Base-by-base conservation (phyloP, 2,113 vertebrate species). In the Syngnathus scovelli region DNA sequence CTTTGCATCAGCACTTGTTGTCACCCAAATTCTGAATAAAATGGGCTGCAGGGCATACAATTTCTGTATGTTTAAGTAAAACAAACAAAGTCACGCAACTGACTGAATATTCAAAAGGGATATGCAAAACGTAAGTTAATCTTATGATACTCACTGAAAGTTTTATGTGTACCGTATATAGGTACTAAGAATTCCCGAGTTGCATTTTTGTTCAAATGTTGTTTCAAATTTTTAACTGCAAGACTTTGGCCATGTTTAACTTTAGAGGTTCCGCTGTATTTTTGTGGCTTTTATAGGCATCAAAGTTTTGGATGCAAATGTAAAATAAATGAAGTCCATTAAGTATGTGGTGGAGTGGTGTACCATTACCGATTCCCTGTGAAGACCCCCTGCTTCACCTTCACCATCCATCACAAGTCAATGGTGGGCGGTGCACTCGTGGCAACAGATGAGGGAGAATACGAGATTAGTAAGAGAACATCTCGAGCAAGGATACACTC, bases 381-480 rank as follows among this genome's bases (percentile, higher is more conserved):
- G 74, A 79, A 49, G 60, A 71, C 55, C 38, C 41, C 8, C 36
- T 61, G 58, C 75, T 70, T 77, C 46, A 70, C 68, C 73, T 61
- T 13, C 52, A 38, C 74, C 71, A 82, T 79, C 81, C 81, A 79
- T 85, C 78, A 79, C 56, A 61, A 78, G 74, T 66, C 74, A 78
- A 69, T 62, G 55, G 81, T 82, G 79, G 77, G 81, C 36, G 76
- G 79, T 38, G 62, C 74, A 74, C 69, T 85, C 51, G 33, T 56
- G 58, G 71, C 67, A 78, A 65, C 69, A 76, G 68, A 85, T 67
- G 70, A 80, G 69, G 75, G 66, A 70, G 76, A 75, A 81, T 78
- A 78, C 67, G 38, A 77, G 76, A 83, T 85, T 77, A 87, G 74
- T 82, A 79, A 78, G 72, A 79, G 73, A 68, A 52, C 59, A 75